Base-by-base conservation (phyloP, 2,888 invertebrate genomes). In the Mesopsocus fuscifrons region DNA sequence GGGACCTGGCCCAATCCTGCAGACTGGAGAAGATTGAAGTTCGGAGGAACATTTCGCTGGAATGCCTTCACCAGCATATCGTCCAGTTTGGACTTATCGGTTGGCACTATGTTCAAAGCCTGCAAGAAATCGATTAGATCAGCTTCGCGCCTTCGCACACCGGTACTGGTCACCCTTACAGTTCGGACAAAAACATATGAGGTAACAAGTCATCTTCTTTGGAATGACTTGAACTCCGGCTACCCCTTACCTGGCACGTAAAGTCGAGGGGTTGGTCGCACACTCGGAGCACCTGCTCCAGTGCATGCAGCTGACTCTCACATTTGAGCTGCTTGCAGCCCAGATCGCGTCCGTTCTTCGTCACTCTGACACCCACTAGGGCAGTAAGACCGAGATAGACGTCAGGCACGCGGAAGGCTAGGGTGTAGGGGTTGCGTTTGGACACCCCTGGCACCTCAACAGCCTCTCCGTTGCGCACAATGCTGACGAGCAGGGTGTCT, bases 321-420 rank as follows among this genome's bases (percentile, higher is more conserved):
- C 87, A 88, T 59, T 88, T 88, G 51, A 88, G 76, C 53, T 83
- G 83, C n/a, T 83, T 65, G 34, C 77, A 71, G 1, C 88, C 88
- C 17, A 87, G 65, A 3, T 80, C 70, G 54, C 73, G 74, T 2
- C 82, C 82, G 54, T 85, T 87, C 57, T 81, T 80, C 55, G 78
- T 77, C 32, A 88, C 78, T 34, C 79, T 70, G 22, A 88, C 74
- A 57, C 80, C 80, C 11, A 85, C 77, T 18, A 44, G 32, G 16
- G 26, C 18, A 16, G 18, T 2, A 17, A 17, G 30, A 3, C 23
- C 13, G 9, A 45, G 20, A 32, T 26, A 49, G 52, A 54, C 58
- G 73, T 74, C 71, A 51, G 87, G 87, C 58, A 87, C 77, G 50
- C 77, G 72, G 57, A 87, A 83, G 56, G 84, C 84, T 38, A 87